These are phyloP conservation scores for Apogon hyalosoma DNA, from an alignment of 2,797 vertebrate species.

Conservation along the genomic window DNA sequence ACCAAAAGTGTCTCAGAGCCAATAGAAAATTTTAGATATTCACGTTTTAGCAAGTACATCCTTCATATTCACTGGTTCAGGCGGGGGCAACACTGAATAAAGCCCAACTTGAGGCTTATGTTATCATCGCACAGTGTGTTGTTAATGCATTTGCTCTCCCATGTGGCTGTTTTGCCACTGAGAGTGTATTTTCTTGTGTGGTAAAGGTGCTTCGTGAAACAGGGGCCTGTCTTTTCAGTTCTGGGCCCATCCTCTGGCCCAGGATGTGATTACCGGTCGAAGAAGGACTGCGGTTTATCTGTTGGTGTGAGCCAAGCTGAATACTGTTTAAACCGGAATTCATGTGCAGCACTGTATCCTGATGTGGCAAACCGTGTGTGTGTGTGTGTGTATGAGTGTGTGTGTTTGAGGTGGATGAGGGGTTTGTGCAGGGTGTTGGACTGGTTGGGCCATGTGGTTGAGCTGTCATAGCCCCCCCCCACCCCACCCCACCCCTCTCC, in stretches of 20 bases:
- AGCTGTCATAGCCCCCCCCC: slow-evolving; percentile 62
- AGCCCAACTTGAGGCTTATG: neutral
- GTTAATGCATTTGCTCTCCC: slow-evolving; percentile 16
- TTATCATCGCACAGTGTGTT: slow-evolving; percentile 7
- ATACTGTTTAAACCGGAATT: slow-evolving; percentile 98
- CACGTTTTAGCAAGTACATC: neutral
- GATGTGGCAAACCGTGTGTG: slow-evolving; percentile 91
- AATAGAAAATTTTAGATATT: too few relatives aligned
- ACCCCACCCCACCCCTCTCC: neutral
- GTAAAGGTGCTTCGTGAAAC: slow-evolving; percentile 18
- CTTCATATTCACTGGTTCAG: neutral
- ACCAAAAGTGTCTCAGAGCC: neutral
- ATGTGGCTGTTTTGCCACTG: slow-evolving; percentile 25
- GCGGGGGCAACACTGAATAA: neutral
- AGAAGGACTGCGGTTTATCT: slow-evolving; percentile 90
- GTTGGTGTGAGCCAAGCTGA: slow-evolving; percentile 92
- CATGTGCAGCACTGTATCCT: slow-evolving; percentile 97
- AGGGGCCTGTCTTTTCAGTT: slow-evolving; percentile 58
- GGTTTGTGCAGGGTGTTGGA: slow-evolving; percentile 70
- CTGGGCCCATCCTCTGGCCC: slow-evolving; percentile 47
- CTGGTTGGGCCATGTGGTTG: slow-evolving; percentile 80
- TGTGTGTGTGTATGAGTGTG: slow-evolving; percentile 19
- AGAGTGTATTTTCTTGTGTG: slow-evolving; percentile 18
- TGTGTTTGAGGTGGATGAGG: slow-evolving; percentile 72
- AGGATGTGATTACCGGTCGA: slow-evolving; percentile 89